These are phyloP conservation scores for Alfaro cultratus DNA, from an alignment of 2,797 vertebrate species.

Conservation along the genomic window DNA sequence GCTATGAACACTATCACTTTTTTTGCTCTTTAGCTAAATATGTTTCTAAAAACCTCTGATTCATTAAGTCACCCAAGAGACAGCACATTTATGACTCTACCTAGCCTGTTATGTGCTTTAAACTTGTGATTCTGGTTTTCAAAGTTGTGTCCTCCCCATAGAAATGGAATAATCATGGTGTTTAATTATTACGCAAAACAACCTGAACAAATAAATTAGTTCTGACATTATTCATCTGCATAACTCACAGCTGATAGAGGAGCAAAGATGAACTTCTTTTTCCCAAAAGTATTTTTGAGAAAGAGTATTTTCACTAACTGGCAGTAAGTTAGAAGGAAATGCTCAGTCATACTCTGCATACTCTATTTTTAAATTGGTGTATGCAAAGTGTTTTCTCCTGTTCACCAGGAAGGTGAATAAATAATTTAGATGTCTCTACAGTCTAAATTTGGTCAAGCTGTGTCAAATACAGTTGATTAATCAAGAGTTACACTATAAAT, in stretches of 20 bases:
- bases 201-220: not conserved
- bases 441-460: not conserved
- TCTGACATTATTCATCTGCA: not conserved
- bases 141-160: not conserved
- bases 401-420: not conserved
- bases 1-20: too few species aligned
- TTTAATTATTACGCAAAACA: not conserved
- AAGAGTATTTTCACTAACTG: not conserved
- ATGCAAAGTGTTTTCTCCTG: not conserved
- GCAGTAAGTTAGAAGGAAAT: not conserved
- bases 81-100: not conserved
- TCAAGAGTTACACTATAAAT: not conserved
- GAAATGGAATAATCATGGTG: too few species aligned
- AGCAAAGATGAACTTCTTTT: not conserved
- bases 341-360: too few species aligned
- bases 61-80: not conserved
- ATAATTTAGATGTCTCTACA: not conserved
- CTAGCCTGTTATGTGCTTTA: not conserved
- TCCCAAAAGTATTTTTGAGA: too few species aligned
- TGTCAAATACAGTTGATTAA: not conserved
- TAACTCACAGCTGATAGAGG: not conserved
- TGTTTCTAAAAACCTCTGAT: not conserved
- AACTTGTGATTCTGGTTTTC: conserved; percentile 8
- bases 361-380: not conserved
- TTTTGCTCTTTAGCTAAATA: not conserved